Percentiles rank a stretch among this genome's conserved stretches.
Conservation (phyloP, 1,140 invertebrate species). For the Hylaeus anthracinus region DNA sequence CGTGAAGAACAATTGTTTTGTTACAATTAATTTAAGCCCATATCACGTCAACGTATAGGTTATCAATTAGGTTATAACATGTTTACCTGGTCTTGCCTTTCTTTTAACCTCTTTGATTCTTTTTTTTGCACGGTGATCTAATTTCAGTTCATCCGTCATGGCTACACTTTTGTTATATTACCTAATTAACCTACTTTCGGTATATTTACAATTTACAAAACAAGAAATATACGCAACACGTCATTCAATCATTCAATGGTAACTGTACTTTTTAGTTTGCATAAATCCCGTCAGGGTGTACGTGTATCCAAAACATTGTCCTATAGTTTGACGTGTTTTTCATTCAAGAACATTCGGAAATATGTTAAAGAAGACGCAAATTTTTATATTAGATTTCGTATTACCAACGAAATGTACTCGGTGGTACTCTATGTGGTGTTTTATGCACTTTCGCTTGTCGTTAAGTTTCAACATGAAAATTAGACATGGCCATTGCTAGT, state of each 20-base stretch:
- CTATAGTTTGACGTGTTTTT: conserved; percentile 2
- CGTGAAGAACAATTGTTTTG: conserved; percentile 25
- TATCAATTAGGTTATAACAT: conserved; percentile 60
- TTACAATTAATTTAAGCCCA: conserved; percentile 25
- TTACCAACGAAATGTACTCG: not conserved
- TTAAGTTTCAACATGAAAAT: not conserved
- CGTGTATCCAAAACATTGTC: conserved; percentile 45
- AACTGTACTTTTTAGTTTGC: conserved; percentile 59
- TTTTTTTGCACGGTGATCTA: conserved; percentile 89
- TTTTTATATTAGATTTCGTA: not conserved
- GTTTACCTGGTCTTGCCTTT: conserved; percentile 92
- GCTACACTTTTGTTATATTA: conserved; percentile 47
- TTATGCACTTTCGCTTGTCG: not conserved
- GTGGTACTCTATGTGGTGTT: not conserved
- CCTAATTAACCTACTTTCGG: conserved; percentile 36
- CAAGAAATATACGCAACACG: conserved; percentile 52
- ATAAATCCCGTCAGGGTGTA: conserved; percentile 55
- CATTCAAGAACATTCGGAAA: not conserved
- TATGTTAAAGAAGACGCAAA: not conserved
- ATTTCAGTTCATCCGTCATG: conserved; percentile 77
- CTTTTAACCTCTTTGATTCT: conserved; percentile 93
- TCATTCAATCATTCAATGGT: conserved; percentile 54
- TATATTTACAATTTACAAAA: conserved; percentile 61
- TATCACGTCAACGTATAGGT: conserved; percentile 63
- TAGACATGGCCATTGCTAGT: too few relatives aligned